Evolutionary conservation across 2,888 invertebrate genomes (phyloP), one percentile per base, ranked within the genome.

Genomic region (Drosophila tripunctata): DNA sequence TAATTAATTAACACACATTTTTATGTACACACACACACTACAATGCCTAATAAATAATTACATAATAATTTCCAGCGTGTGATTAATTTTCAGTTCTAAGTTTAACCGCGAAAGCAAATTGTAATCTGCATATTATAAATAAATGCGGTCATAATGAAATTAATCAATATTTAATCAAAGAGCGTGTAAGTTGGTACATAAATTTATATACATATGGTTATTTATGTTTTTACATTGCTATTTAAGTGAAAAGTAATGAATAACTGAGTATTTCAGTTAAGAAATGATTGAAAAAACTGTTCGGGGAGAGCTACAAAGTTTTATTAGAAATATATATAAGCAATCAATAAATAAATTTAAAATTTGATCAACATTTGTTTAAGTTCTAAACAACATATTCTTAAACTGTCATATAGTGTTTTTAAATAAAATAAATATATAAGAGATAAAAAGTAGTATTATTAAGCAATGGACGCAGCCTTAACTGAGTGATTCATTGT

Each of bases 1-100:
- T 63, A 56, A 68, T 69, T 63, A 69, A 63, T 62, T 56, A 63
- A 62, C 51, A n/a, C n/a, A n/a, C n/a, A n/a, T n/a, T n/a, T n/a
- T n/a, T n/a, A n/a, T n/a, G 15, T 14, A 24, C 19, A 24, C 38
- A 17, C 36, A 33, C 8, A 8, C 8, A 27, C 14, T n/a, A n/a
- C n/a, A n/a, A 41, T 33, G 10, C 14, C 15, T 36, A 43, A 19
- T 12, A 30, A 8, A 36, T 30, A 35, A 30, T 15, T 48, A 14
- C 21, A 15, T 15, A 33, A 17, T 21, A 21, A 27, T 10, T 10
- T 21, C 19, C n/a, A 36, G 19, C 15, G 27, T 6, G 12, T 21
- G 10, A 5, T 27, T 40, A 27, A 14, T 24, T 40, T 33, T 31
- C 10, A 33, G 48, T 36, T 47, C 14, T 14, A 17, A 33, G n/a